Percentiles rank a stretch among this genome's conserved stretches.
Conservation (phyloP, 2,797 vertebrate species). For the Sarcoramphus papa region DNA sequence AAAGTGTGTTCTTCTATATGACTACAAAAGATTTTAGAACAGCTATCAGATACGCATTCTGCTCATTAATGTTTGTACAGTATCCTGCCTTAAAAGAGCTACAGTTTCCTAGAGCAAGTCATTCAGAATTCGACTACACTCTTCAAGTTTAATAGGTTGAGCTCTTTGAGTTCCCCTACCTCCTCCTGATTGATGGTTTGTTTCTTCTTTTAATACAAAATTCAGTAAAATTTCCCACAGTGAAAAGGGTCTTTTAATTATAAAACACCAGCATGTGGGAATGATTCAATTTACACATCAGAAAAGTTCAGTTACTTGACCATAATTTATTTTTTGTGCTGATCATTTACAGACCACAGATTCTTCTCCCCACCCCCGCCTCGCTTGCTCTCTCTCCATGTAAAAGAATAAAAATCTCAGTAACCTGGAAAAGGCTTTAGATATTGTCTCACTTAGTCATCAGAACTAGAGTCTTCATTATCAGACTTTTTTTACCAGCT, state of each 20-base stretch:
- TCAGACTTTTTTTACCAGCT: not conserved
- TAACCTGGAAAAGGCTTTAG: not conserved
- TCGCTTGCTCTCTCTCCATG: not conserved
- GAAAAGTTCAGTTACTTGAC: conserved; percentile 59
- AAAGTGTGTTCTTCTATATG: conserved; percentile 57
- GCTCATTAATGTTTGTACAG: conserved; percentile 52
- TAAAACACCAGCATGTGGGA: conserved; percentile 61
- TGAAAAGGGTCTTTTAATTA: conserved; percentile 71
- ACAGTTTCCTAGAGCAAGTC: conserved; percentile 46
- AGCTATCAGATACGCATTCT: conserved; percentile 26
- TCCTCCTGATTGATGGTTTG: conserved; percentile 61
- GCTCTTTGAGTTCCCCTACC: conserved; percentile 54
- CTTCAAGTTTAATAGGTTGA: conserved; percentile 58
- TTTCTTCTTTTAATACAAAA: conserved; percentile 70
- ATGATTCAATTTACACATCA: conserved; percentile 67
- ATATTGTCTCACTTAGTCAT: not conserved
- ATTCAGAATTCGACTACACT: conserved; percentile 31
- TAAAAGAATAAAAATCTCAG: conserved; percentile 12
- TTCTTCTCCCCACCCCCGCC: not conserved
- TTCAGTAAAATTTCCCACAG: conserved; percentile 61
- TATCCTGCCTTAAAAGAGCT: conserved; percentile 45
- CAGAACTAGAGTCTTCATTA: not conserved
- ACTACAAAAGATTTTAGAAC: conserved; percentile 58
- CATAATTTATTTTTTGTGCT: conserved; percentile 65
- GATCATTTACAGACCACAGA: conserved; percentile 49